These are phyloP conservation scores for Netelia melanura DNA, from an alignment of 2,888 invertebrate species.

Conservation along the genomic window DNA sequence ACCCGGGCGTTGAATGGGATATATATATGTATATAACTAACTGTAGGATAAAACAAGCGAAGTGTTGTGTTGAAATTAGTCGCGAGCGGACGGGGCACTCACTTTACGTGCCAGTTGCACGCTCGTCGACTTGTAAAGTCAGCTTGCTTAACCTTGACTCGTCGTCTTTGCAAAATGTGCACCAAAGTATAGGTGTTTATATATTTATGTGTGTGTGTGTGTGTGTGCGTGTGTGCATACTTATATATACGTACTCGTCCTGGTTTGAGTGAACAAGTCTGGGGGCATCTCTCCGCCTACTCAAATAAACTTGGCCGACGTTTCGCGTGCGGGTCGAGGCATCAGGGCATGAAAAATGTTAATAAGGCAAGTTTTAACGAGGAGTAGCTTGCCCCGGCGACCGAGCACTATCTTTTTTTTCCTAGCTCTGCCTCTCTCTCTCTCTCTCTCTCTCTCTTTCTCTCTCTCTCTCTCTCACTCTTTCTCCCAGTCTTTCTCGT, in stretches of 20 bases:
- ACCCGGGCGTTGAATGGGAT: conserved; percentile 8
- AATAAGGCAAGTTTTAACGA: conserved; percentile 84
- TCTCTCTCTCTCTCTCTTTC: conserved; percentile 36
- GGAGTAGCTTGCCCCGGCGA: conserved; percentile 71
- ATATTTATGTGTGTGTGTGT: background rate
- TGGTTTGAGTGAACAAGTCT: conserved; percentile 38
- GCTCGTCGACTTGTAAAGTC: conserved; percentile 53
- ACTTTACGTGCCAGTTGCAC: conserved; percentile 59
- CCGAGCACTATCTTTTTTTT: conserved; percentile 38
- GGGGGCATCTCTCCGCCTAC: conserved; percentile 70
- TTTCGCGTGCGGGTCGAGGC: conserved; percentile 76
- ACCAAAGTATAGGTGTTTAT: background rate
- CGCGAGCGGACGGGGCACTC: conserved; percentile 24
- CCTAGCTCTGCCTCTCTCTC: conserved; percentile 3
- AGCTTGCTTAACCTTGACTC: conserved; percentile 59
- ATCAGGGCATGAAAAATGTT: conserved; percentile 82
- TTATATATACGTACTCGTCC: background rate
- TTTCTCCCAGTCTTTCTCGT: conserved; percentile 37
- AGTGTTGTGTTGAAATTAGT: conserved; percentile 39
- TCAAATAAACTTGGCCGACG: conserved; percentile 79
- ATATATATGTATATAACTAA: background rate
- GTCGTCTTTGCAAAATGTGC: conserved; percentile 21
- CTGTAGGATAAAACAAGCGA: conserved; percentile 8
- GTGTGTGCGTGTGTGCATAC: background rate
- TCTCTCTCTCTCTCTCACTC: background rate